Conservation (phyloP, 2,888 invertebrate genomes). For the Stenotaenia linearis region DNA sequence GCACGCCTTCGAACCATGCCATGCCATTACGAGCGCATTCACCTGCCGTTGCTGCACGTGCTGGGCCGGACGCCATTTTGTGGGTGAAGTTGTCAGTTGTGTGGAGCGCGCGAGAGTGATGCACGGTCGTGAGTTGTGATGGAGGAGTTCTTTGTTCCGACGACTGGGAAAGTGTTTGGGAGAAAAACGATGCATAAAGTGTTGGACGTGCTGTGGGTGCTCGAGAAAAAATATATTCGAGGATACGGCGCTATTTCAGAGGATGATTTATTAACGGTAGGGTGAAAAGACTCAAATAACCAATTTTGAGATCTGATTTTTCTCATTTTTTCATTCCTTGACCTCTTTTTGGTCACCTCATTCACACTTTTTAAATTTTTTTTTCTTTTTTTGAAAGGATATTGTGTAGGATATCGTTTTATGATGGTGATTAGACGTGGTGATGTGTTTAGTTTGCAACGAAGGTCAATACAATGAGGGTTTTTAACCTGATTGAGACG, state of each 20-base stretch:
- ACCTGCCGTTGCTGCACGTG: not conserved
- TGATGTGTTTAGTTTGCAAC: not conserved
- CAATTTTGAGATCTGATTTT: not conserved
- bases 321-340: not conserved
- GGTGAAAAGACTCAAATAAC: not conserved
- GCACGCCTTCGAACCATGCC: conserved; percentile 2
- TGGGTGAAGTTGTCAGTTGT: not conserved
- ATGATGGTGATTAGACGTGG: not conserved
- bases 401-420: not conserved
- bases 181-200: conserved; percentile 32
- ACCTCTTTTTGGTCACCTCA: conserved; percentile 3
- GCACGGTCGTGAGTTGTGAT: not conserved
- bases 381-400: not conserved
- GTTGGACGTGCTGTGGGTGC: conserved; percentile 34
- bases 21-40: not conserved
- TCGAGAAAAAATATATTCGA: conserved; percentile 34
- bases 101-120: not conserved
- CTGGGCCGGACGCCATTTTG: not conserved
- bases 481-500: not conserved
- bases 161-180: not conserved
- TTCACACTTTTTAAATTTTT: not conserved
- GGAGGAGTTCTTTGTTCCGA: conserved; percentile 10
- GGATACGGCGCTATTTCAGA: conserved; percentile 34
- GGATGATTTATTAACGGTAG: conserved; percentile 29
- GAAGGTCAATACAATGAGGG: not conserved